A percentile compares a stretch with the other conserved stretches of the same genome.
Evolutionary conservation across 2,888 invertebrate species (phyloP).

Genomic region (Stegophylla sp.): DNA sequence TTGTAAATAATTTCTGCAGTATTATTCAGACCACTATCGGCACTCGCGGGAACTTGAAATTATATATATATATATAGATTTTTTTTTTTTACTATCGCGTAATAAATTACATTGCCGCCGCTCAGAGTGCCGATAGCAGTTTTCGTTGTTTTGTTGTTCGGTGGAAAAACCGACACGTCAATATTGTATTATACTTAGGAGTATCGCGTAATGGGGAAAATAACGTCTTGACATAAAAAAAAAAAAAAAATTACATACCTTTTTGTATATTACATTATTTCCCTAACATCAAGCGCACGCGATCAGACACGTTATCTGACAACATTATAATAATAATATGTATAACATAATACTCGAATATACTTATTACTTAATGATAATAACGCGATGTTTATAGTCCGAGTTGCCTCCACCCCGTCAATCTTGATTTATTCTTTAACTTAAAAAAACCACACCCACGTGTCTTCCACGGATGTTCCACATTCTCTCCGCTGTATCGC

Average conservation of each 20-base stretch:
- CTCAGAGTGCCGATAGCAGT: neutral
- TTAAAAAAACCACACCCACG: neutral
- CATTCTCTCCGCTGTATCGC: neutral
- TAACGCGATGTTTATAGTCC: neutral
- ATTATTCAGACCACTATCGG: neutral
- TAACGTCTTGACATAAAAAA: neutral
- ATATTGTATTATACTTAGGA: neutral
- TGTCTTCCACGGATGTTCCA: too few relatives aligned
- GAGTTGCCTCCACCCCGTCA: neutral
- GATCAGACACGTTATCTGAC: neutral
- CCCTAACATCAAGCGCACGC: neutral
- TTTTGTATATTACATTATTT: neutral
- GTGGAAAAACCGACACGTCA: slow-evolving; percentile 22
- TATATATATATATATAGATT: too few relatives aligned
- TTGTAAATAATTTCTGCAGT: neutral
- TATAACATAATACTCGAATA: neutral
- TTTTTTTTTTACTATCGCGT: too few relatives aligned
- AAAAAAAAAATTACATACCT: neutral
- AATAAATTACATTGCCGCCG: neutral
- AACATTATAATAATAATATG: neutral
- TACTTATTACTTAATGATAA: too few relatives aligned
- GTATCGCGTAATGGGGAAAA: neutral
- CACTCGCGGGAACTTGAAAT: neutral
- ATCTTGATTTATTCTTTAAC: slow-evolving; percentile 41
- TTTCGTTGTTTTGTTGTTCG: neutral